A percentile compares a stretch with the other conserved stretches of the same genome.
These are phyloP conservation scores for Chaetogeoica ovagalla DNA, from an alignment of 2,888 invertebrate genomes.

Conservation along the genomic window DNA sequence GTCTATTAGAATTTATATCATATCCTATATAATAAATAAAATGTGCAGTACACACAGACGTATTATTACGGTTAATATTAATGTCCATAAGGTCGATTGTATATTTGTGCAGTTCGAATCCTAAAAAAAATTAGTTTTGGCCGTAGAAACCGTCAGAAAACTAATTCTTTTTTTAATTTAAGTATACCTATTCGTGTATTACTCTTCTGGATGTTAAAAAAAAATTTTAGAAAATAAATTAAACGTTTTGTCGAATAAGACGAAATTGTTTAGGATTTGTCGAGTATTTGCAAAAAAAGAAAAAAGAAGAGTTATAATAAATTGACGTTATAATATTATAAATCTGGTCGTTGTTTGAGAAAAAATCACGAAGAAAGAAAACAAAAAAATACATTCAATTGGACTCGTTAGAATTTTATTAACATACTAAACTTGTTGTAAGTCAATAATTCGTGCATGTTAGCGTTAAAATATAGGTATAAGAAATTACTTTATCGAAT, in stretches of 20 bases:
- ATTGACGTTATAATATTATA: no score
- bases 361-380: no score
- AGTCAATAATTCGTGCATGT: no score
- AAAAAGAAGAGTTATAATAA: no score
- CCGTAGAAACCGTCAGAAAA: neutral
- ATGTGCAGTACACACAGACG: neutral
- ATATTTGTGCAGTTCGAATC: conserved; percentile 12
- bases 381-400: no score
- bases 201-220: neutral
- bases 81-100: neutral
- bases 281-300: neutral
- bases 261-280: neutral
- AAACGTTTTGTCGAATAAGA: no score
- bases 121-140: conserved; percentile 20
- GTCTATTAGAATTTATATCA: neutral
- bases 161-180: conserved; percentile 2
- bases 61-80: neutral
- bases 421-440: no score
- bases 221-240: no score
- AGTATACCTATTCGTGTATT: neutral
- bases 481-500: no score
- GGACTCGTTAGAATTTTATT: no score
- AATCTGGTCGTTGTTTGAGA: no score
- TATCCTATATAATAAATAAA: neutral
- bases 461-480: no score